Evolutionary conservation across 2,888 invertebrate genomes (phyloP), one percentile per base, ranked within the genome.

Genomic region (Thereva unica): DNA sequence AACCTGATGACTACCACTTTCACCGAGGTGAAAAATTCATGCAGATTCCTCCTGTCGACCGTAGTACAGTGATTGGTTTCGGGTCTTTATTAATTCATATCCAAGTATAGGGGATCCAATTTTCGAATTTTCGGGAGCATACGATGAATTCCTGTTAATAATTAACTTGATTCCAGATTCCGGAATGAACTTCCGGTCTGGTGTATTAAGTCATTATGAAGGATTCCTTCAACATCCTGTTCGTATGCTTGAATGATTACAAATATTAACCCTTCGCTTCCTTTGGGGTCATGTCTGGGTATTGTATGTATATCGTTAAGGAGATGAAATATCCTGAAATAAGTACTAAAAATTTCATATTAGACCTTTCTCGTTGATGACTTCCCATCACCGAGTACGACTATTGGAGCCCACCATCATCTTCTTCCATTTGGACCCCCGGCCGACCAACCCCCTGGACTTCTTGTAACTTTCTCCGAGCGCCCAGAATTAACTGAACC

Each of bases 301-400:
- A 35, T 8, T 35, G 7, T 47, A 47, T 37, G 8, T 47, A 38
- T 59, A 34, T 47, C 12, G 57, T n/a, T 47, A 23, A 23, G 23
- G 23, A 23, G 23, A 23, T 23, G 23, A 23, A 23, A 23, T 23
- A 23, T 23, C 6, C 57, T 45, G 47, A 47, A 59, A 47, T 42
- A 37, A 47, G 47, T 59, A 5, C 8, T 59, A 59, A 59, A 59
- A 59, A 37, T 59, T 59, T 59, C 57, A 59, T 59, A 37, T 37
- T n/a, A 12, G 37, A 45, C 47, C 44, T 38, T 38, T 47, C 45
- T 47, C 7, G 12, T 38, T 12, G 47, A 59, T 59, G 37, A 41
- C 38, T 59, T 47, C 47, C 12, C 45, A 59, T 59, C 41, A 47
- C 57, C n/a, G 38, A 59, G 47, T 10, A 45, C 45, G 34, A 59